Base-by-base conservation (phyloP, 2,888 invertebrate species). In the Scrobipalpa costella region DNA sequence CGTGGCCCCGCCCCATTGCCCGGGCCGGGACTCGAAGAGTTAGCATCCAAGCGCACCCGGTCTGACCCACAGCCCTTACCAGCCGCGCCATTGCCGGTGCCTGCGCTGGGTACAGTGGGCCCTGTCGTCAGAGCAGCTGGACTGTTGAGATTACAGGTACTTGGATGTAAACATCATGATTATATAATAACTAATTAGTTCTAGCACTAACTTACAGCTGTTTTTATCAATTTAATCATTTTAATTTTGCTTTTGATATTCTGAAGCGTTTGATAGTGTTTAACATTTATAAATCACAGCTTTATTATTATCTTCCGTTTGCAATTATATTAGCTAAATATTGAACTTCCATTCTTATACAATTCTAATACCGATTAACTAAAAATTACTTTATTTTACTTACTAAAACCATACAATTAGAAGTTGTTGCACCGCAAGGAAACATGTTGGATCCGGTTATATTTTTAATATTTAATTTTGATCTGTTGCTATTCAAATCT, bases 91-190 rank as follows among this genome's bases (percentile, higher is more conserved):
- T 63, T 70, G 33, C 67, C 73, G 34, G 71, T 70, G 9, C 78
- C 75, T 44, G 82, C 86, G 65, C 77, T 90, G 1, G 90, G 91
- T 21, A 77, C 80, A 3, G 88, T 88, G 7, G 90, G 91, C 0
- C 91, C 91, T 0, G 80, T 91, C 0, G 90, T 90, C 0, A 67
- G 91, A 0, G 85, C 90, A 0, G 90, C 91, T 0, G 90, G 92
- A 0, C 77, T 85, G 5, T 78, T 86, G 64, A 75, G 93, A 13
- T 74, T 93, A 1, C 92, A 93, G 77, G 92, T 93, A 64, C 11
- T 7, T 17, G 15, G 8, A 17, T 15, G 9, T 19, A 21, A n/a
- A 38, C 1, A 7, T n/a, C 40, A 40, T 38, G 13, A 44, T 13
- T n/a, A 6, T 1, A n/a, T n/a, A n/a, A n/a, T n/a, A n/a, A n/a